Evolutionary conservation across 2,888 invertebrate species (phyloP).

Genomic region (Drosophila ustulata): DNA sequence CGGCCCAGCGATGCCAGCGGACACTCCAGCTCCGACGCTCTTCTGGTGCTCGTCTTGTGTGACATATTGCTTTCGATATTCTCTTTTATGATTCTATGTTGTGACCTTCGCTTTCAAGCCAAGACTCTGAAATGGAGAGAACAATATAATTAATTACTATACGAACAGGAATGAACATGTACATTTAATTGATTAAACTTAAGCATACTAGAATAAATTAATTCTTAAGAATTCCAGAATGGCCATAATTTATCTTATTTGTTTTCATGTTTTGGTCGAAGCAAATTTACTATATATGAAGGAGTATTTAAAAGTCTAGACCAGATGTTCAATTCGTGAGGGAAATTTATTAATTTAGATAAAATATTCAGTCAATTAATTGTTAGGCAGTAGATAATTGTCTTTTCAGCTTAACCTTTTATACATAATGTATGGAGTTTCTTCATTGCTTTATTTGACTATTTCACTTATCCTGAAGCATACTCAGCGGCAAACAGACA

Average conservation of each 20-base stretch:
- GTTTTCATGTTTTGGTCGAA: neutral
- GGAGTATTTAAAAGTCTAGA: too few relatives aligned
- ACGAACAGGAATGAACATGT: neutral
- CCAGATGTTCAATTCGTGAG: too few relatives aligned
- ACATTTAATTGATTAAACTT: conserved; percentile 3
- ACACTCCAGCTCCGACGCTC: conserved; percentile 85
- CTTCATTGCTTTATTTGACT: neutral
- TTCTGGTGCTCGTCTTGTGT: conserved; percentile 81
- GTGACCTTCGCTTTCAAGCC: conserved; percentile 21
- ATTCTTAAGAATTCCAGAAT: neutral
- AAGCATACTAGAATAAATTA: neutral
- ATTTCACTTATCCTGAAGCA: neutral
- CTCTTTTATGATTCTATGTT: conserved; percentile 8
- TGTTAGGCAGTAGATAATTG: too few relatives aligned
- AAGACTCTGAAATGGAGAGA: conserved; percentile 38
- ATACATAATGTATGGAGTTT: neutral
- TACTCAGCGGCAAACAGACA: neutral
- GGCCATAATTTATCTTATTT: neutral
- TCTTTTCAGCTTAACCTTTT: too few relatives aligned
- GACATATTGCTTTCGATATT: conserved; percentile 76
- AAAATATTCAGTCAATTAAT: too few relatives aligned
- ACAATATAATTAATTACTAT: neutral
- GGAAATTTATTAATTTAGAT: too few relatives aligned
- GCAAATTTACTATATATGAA: too few relatives aligned
- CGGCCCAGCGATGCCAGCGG: conserved; percentile 87